phyloP scores from a whole-genome alignment of 2,113 vertebrate species.

The Sylvicapra grimmia region DNA sequence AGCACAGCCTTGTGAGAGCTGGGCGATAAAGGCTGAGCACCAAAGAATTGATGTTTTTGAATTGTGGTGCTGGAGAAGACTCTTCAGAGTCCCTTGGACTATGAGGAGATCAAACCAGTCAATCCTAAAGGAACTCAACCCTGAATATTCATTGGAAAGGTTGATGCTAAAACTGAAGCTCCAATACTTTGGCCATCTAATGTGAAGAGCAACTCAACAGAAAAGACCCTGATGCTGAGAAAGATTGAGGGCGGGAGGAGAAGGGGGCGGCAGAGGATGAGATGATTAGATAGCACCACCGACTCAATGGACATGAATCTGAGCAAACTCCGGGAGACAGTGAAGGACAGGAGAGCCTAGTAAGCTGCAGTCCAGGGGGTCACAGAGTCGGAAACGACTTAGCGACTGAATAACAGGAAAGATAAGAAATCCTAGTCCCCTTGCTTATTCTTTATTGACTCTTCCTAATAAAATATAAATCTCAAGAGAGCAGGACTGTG shows the following conservation, averaged over 20 bases:
- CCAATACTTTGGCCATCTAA: background rate
- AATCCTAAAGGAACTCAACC: background rate
- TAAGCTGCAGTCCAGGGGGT: background rate
- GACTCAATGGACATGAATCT: background rate
- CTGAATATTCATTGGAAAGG: background rate
- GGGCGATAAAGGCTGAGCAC: background rate
- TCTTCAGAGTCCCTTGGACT: background rate
- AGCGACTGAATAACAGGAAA: background rate
- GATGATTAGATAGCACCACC: background rate
- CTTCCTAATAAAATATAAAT: background rate
- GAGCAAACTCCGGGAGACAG: background rate
- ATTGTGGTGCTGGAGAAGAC: background rate
- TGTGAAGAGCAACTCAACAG: background rate
- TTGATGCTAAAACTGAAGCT: background rate
- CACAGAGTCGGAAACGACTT: background rate
- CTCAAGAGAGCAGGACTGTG: background rate
- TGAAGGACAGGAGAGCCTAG: background rate
- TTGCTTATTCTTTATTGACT: background rate
- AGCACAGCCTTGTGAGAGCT: background rate
- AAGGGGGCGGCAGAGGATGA: background rate
- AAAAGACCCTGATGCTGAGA: background rate
- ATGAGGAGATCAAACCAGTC: background rate
- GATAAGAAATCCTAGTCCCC: background rate
- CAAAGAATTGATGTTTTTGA: background rate
- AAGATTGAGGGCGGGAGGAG: background rate